These are phyloP conservation scores for Cherax destructor DNA, from an alignment of 1,140 invertebrate genomes.

Conservation along the genomic window DNA sequence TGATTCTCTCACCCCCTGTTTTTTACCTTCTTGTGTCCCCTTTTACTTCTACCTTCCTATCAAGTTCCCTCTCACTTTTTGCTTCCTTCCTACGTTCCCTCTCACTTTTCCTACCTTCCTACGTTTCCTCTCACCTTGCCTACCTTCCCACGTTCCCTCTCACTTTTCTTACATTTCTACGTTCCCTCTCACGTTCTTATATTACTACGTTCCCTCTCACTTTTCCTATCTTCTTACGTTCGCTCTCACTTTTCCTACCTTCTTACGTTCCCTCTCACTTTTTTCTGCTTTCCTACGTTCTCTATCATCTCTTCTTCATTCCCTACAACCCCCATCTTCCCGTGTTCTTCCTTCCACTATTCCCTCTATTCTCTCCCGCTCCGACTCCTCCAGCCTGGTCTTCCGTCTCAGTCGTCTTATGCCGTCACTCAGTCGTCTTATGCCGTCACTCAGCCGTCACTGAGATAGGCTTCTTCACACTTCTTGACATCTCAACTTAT, in stretches of 20 bases:
- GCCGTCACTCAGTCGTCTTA: not conserved
- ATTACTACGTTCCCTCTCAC: not conserved
- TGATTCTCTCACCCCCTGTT: not conserved
- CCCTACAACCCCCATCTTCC: not conserved
- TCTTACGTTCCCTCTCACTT: not conserved
- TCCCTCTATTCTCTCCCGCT: not conserved
- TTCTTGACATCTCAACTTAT: constrained; percentile 59
- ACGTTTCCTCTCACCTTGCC: not conserved
- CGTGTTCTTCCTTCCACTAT: not conserved
- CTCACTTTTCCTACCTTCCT: not conserved
- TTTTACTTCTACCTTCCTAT: not conserved
- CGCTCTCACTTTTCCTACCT: not conserved
- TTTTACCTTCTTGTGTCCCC: not conserved
- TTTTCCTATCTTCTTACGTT: not conserved
- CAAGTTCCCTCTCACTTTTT: constrained; percentile 10
- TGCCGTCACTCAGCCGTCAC: not conserved
- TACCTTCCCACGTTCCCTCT: not conserved
- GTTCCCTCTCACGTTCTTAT: too few species aligned
- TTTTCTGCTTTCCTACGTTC: not conserved
- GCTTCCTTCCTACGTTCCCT: not conserved
- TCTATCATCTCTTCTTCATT: not conserved
- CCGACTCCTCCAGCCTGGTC: not conserved
- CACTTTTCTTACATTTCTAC: not conserved
- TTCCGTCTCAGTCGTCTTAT: not conserved
- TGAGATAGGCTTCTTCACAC: not conserved